Percentiles rank a stretch among this genome's conserved stretches.
These are phyloP conservation scores for Percina caprodes DNA, from an alignment of 2,113 vertebrate species.

Conservation along the genomic window DNA sequence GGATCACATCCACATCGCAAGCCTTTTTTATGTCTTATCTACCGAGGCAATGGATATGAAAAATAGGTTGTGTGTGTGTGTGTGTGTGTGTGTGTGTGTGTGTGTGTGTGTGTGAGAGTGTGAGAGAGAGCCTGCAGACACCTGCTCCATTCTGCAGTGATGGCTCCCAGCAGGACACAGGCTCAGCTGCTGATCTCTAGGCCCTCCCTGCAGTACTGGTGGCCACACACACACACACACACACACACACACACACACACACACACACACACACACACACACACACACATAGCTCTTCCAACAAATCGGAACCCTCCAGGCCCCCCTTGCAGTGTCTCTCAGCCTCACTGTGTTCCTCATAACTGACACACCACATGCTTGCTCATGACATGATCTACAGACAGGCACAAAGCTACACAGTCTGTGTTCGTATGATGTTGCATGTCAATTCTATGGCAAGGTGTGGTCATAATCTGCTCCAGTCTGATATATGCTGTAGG, in stretches of 20 bases:
- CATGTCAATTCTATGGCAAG: conserved; percentile 40
- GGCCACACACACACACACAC: conserved; percentile 40
- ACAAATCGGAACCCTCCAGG: conserved; percentile 61
- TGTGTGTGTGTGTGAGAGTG: conserved; percentile 43
- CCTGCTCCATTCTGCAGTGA: conserved; percentile 84
- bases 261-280: conserved; percentile 19
- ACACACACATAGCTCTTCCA: conserved; percentile 35
- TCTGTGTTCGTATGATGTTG: conserved; percentile 23
- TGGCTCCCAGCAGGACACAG: conserved; percentile 80
- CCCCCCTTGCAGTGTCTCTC: conserved; percentile 50
- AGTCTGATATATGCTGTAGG: conserved; percentile 19
- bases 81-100: conserved; percentile 47
- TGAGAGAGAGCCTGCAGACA: conserved; percentile 78
- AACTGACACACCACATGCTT: conserved; percentile 73
- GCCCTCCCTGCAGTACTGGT: conserved; percentile 80
- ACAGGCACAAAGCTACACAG: conserved; percentile 19
- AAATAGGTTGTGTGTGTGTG: conserved; percentile 41
- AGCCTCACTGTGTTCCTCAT: conserved; percentile 59
- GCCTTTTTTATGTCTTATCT: neutral
- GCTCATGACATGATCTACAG: conserved; percentile 60
- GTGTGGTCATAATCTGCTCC: conserved; percentile 3
- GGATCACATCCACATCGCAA: conserved; percentile 38
- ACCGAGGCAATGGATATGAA: conserved; percentile 10
- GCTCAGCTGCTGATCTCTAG: conserved; percentile 84
- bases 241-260: conserved; percentile 25